Conservation (phyloP, 2,797 vertebrate genomes). For the Hybognathus amarus region DNA sequence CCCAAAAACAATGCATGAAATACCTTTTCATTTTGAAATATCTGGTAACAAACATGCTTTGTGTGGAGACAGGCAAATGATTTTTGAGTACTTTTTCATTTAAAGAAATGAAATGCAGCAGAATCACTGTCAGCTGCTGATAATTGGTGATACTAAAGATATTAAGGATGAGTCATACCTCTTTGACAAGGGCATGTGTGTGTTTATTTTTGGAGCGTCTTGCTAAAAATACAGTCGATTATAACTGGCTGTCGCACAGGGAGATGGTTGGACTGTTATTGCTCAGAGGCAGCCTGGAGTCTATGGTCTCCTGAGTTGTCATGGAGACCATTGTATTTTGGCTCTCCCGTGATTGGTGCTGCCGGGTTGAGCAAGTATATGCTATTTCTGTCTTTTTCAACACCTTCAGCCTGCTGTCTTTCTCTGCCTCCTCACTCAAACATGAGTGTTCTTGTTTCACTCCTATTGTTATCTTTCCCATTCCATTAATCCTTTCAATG, state of each 20-base stretch:
- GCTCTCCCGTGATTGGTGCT: slow-evolving; percentile 76
- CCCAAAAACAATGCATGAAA: not conserved
- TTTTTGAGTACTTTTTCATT: not conserved
- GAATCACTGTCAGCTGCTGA: slow-evolving; percentile 2
- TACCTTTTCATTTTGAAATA: not conserved
- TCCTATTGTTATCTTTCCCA: slow-evolving; percentile 30
- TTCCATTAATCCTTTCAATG: slow-evolving; percentile 23
- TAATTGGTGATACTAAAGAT: slow-evolving; percentile 43
- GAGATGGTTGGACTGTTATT: slow-evolving; percentile 65
- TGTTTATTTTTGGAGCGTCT: slow-evolving; percentile 55
- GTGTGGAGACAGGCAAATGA: not conserved
- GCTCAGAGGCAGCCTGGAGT: slow-evolving; percentile 65
- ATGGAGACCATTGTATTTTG: slow-evolving; percentile 81
- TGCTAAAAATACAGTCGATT: slow-evolving; percentile 60
- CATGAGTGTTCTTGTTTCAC: slow-evolving; percentile 39
- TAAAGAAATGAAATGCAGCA: slow-evolving; percentile 1
- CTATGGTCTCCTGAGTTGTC: slow-evolving; percentile 73
- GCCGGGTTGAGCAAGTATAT: slow-evolving; percentile 75
- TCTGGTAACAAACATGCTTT: not conserved
- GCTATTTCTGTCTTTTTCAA: slow-evolving; percentile 82
- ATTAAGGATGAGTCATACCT: slow-evolving; percentile 54
- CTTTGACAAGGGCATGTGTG: slow-evolving; percentile 37
- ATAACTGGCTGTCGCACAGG: slow-evolving; percentile 62
- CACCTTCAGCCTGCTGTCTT: slow-evolving; percentile 71
- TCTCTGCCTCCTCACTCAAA: slow-evolving; percentile 40